Percentiles rank a stretch among this genome's conserved stretches.
Evolutionary conservation across 2,113 vertebrate genomes (phyloP).

Genomic region (Oenanthe melanoleuca): DNA sequence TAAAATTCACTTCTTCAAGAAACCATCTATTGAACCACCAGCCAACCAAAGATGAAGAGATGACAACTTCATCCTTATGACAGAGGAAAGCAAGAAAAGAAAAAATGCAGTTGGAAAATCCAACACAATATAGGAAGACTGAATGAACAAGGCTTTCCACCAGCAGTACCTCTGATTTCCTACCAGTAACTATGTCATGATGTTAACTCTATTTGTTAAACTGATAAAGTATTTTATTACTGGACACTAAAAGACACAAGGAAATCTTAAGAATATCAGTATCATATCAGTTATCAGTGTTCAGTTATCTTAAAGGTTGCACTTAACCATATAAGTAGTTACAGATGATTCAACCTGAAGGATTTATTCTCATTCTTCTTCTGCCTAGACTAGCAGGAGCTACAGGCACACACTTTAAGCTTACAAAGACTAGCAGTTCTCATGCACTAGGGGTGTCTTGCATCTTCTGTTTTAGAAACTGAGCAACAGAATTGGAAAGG

Average conservation of each 20-base stretch:
- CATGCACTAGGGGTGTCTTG: constrained; percentile 29
- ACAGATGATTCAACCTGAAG: neutral
- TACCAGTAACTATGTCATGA: neutral
- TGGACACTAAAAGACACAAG: neutral
- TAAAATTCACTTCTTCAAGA: neutral
- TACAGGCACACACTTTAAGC: neutral
- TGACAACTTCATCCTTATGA: neutral
- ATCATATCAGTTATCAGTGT: neutral
- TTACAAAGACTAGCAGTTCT: neutral
- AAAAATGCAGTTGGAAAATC: neutral
- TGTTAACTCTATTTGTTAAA: neutral
- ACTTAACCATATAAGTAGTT: neutral
- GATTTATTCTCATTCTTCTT: neutral
- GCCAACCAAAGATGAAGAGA: neutral
- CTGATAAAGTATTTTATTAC: neutral
- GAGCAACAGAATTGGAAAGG: neutral
- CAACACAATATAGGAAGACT: neutral
- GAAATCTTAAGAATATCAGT: neutral
- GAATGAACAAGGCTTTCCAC: neutral
- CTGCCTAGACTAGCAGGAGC: neutral
- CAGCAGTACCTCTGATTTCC: neutral
- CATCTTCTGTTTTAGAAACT: neutral
- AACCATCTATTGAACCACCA: neutral
- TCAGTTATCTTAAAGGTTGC: neutral
- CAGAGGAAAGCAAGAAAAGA: neutral